Percentiles rank a stretch among this genome's conserved stretches.
phyloP scores from a whole-genome alignment of 1,140 invertebrate species.

The Cherax destructor region DNA sequence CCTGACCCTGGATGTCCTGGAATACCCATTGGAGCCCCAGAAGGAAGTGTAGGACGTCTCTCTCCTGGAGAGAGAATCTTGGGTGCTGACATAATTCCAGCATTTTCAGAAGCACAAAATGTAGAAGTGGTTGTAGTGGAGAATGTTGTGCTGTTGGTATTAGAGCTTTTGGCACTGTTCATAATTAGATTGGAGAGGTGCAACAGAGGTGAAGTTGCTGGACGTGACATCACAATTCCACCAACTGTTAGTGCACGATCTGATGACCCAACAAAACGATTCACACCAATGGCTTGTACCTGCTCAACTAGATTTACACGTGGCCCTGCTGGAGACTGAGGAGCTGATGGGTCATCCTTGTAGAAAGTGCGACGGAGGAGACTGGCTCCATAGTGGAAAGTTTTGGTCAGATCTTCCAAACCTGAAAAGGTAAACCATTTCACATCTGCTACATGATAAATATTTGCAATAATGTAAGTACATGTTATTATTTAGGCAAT shows the following conservation, averaged over 20 bases:
- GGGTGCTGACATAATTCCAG: slow-evolving; percentile 42
- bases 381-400: slow-evolving; percentile 83
- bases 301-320: slow-evolving; percentile 81
- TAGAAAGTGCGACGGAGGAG: slow-evolving; percentile 83
- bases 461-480: not conserved
- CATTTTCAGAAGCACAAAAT: not conserved
- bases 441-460: not conserved
- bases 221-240: slow-evolving; percentile 76
- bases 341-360: slow-evolving; percentile 74
- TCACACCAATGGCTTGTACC: slow-evolving; percentile 82
- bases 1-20: slow-evolving; percentile 70
- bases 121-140: slow-evolving; percentile 27
- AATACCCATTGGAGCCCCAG: slow-evolving; percentile 67
- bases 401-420: slow-evolving; percentile 75
- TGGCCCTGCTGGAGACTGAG: slow-evolving; percentile 74
- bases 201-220: slow-evolving; percentile 68
- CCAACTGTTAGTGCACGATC: slow-evolving; percentile 79
- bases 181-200: slow-evolving; percentile 71
- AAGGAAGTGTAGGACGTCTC: slow-evolving; percentile 63
- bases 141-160: not conserved
- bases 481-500: not conserved
- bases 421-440: slow-evolving; percentile 66
- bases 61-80: slow-evolving; percentile 65
- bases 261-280: slow-evolving; percentile 80
- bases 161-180: slow-evolving; percentile 48